Conservation (phyloP, 1,140 invertebrate species). For the Euura saliciscinereae region DNA sequence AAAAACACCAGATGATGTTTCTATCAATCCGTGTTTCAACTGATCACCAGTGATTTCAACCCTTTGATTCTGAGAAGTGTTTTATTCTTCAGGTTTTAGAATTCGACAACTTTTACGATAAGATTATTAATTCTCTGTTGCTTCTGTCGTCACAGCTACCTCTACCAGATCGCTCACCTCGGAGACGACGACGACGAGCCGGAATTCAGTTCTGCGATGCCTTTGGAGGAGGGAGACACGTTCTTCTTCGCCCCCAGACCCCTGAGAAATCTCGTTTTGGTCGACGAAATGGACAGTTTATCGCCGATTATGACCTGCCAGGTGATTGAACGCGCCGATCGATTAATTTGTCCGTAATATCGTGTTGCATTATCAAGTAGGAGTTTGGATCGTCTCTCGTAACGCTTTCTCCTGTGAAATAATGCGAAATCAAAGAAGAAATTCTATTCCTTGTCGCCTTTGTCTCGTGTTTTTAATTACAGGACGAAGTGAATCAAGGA, state of each 20-base stretch:
- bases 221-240: slow-evolving; percentile 97
- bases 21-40: slow-evolving; percentile 37
- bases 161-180: slow-evolving; percentile 98
- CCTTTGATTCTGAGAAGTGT: slow-evolving; percentile 11
- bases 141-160: slow-evolving; percentile 71
- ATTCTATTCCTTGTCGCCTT: slow-evolving; percentile 51
- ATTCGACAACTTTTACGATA: no score
- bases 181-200: slow-evolving; percentile 99
- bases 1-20: slow-evolving; percentile 25
- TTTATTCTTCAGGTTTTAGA: not conserved
- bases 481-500: slow-evolving; percentile 51
- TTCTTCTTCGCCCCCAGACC: slow-evolving; percentile 98
- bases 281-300: slow-evolving; percentile 97
- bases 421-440: slow-evolving; percentile 40
- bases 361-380: slow-evolving; percentile 44
- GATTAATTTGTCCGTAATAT: not conserved
- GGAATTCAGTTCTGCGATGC: slow-evolving; percentile 98
- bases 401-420: slow-evolving; percentile 35
- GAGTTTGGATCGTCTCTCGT: slow-evolving; percentile 25
- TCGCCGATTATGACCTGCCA: slow-evolving; percentile 91
- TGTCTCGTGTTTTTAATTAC: slow-evolving; percentile 43
- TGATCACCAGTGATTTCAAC: slow-evolving; percentile 33
- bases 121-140: not conserved
- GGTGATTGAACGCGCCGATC: slow-evolving; percentile 58
- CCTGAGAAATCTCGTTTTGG: slow-evolving; percentile 94